Conservation (phyloP, 1,140 invertebrate species). For the Drosophila punjabiensis region DNA sequence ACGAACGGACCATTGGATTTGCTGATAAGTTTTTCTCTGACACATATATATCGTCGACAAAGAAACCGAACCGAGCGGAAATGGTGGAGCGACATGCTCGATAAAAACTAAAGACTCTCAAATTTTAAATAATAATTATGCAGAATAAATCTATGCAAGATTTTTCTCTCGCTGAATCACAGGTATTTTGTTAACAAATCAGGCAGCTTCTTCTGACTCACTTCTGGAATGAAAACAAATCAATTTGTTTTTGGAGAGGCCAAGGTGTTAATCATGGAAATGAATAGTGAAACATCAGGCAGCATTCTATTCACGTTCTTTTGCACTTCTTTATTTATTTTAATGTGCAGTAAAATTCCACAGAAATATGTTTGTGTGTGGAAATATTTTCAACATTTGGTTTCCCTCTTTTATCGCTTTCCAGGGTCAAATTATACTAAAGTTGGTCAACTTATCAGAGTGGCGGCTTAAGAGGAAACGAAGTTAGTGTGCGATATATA, state of each 20-base stretch:
- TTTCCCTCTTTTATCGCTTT: slow-evolving; percentile 46
- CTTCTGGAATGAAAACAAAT: slow-evolving; percentile 47
- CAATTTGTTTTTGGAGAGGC: slow-evolving; percentile 44
- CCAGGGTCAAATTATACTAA: slow-evolving; percentile 25
- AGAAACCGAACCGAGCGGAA: slow-evolving; percentile 39
- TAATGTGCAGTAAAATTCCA: neutral
- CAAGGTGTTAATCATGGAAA: slow-evolving; percentile 64
- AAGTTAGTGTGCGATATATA: slow-evolving; percentile 45
- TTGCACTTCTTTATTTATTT: slow-evolving; percentile 45
- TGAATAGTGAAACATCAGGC: neutral
- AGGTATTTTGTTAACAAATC: slow-evolving; percentile 29
- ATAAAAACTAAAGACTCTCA: slow-evolving; percentile 27
- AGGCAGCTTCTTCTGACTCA: slow-evolving; percentile 45
- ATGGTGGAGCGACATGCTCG: slow-evolving; percentile 18
- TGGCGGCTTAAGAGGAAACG: slow-evolving; percentile 36
- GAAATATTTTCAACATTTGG: slow-evolving; percentile 19
- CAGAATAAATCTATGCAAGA: slow-evolving; percentile 3
- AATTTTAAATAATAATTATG: slow-evolving; percentile 20
- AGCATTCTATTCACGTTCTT: slow-evolving; percentile 22
- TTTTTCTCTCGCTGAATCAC: slow-evolving; percentile 32
- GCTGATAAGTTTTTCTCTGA: slow-evolving; percentile 71
- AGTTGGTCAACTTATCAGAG: slow-evolving; percentile 65
- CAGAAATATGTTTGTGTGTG: slow-evolving; percentile 11
- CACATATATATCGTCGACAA: slow-evolving; percentile 52
- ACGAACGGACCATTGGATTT: slow-evolving; percentile 35